A percentile compares a stretch with the other conserved stretches of the same genome.
phyloP scores from a whole-genome alignment of 1,140 invertebrate species.

The Eubasilissa regina region DNA sequence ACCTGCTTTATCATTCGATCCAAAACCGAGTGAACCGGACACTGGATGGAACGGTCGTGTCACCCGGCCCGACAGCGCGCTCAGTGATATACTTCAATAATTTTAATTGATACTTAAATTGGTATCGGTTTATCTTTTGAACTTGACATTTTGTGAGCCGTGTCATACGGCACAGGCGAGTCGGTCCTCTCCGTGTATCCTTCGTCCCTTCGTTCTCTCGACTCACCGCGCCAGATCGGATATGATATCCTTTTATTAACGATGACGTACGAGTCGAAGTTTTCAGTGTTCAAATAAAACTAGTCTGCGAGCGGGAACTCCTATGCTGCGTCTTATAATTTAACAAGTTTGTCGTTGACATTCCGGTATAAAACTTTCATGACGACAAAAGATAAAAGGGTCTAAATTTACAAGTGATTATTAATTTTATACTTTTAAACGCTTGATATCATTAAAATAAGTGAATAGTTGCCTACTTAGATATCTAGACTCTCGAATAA shows the following conservation, averaged over 20 bases:
- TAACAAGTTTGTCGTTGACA: conserved; percentile 27
- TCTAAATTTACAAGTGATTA: neutral
- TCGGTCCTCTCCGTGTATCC: neutral
- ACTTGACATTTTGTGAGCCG: conserved; percentile 40
- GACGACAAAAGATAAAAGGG: neutral
- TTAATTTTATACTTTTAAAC: neutral
- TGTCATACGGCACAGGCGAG: conserved; percentile 31
- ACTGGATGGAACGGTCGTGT: conserved; percentile 21
- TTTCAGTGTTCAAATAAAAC: conserved; percentile 12
- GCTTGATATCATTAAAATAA: neutral
- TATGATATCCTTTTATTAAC: conserved; percentile 43
- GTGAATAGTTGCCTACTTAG: neutral
- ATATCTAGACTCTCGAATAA: neutral
- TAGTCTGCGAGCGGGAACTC: neutral
- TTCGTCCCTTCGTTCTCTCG: neutral
- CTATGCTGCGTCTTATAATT: neutral
- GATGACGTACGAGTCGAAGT: conserved; percentile 26
- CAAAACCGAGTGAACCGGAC: conserved; percentile 33
- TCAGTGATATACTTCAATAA: conserved; percentile 42
- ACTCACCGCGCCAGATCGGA: neutral
- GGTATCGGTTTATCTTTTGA: conserved; percentile 43
- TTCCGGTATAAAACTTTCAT: neutral
- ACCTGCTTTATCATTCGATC: conserved; percentile 43
- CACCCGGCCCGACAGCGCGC: conserved; percentile 40
- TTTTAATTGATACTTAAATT: conserved; percentile 58